Base-by-base conservation (phyloP, 2,888 invertebrate species). In the Eurois occulta region DNA sequence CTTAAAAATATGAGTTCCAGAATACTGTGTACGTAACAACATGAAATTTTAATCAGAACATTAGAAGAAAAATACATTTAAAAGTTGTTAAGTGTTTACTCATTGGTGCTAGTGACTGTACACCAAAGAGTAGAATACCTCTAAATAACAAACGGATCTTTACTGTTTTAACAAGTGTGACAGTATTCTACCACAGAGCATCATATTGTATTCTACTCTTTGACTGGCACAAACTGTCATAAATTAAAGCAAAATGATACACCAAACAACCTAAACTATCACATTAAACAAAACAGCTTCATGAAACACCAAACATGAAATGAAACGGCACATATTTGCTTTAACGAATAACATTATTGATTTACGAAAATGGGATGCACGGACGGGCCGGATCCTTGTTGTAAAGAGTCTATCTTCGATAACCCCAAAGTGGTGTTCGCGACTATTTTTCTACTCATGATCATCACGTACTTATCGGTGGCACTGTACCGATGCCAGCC, bases 381-480 rank as follows among this genome's bases (percentile, higher is more conserved):
- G 41, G 86, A 87, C 13, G 75, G 67, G 16, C 75, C 46, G 8
- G 68, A 66, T 0, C 78, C 76, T 16, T 87, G 88, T 72, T 90
- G 88, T 80, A 70, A 83, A 18, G 75, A 62, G 1, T 85, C 89
- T 0, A 73, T 91, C 6, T 91, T 92, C 78, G 77, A 0, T 41
- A 89, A 92, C 75, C 90, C 90, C 0, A 88, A 91, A 21, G 88
- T 93, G 13, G 32, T 91, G 6, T 90, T 90, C 64, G 72, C 90
- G 11, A 86, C 91, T 28, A 72, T 78, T 8, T 75, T 93, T 52
- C 83, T 94, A 18, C 58, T 91, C 24, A 81, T 93, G 85, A 55
- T 94, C 32, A 93, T 94, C 21, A 18, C 88, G 10, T 94, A 91
- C 84, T 87, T 94, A 16, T 84, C 86, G 0, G 1, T 92, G 91